Percentiles rank a stretch among this genome's conserved stretches.
These are phyloP conservation scores for Rhinolophus sinicus DNA, from an alignment of 2,113 vertebrate genomes.

Conservation along the genomic window DNA sequence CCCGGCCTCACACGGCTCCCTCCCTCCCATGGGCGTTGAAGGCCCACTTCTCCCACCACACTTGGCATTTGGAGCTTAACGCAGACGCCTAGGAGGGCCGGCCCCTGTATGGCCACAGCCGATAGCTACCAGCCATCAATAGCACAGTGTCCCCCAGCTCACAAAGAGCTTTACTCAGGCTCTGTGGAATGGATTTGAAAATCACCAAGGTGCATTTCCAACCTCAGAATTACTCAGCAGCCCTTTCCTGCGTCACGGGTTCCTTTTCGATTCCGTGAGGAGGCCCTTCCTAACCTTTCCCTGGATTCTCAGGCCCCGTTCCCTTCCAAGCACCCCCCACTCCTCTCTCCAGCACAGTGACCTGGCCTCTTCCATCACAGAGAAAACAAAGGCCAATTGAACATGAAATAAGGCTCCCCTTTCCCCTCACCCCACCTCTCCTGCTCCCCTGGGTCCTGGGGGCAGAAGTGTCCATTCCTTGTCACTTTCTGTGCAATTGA, in stretches of 20 bases:
- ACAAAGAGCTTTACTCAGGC: conserved; percentile 58
- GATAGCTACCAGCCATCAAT: conserved; percentile 11
- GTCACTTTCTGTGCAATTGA: not conserved
- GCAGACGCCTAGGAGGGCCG: not conserved
- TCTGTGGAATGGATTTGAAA: not conserved
- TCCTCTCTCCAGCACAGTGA: not conserved
- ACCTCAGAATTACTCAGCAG: conserved; percentile 67
- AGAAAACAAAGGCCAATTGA: not conserved
- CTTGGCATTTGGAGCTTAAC: not conserved
- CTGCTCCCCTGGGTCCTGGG: not conserved
- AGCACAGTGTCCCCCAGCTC: not conserved
- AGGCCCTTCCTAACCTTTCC: not conserved
- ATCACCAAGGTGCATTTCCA: conserved; percentile 42
- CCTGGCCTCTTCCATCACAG: not conserved
- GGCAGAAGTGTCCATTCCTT: no score
- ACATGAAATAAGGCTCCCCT: not conserved
- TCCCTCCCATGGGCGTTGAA: not conserved
- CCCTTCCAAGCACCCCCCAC: not conserved
- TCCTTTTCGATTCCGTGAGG: not conserved
- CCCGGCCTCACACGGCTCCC: not conserved
- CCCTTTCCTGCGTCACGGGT: not conserved
- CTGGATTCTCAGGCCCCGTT: not conserved
- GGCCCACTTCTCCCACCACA: not conserved
- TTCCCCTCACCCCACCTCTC: no score
- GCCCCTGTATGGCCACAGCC: not conserved